Percentiles rank a stretch among this genome's conserved stretches.
Conservation (phyloP, 2,888 invertebrate genomes). For the Melipona bicolor region DNA sequence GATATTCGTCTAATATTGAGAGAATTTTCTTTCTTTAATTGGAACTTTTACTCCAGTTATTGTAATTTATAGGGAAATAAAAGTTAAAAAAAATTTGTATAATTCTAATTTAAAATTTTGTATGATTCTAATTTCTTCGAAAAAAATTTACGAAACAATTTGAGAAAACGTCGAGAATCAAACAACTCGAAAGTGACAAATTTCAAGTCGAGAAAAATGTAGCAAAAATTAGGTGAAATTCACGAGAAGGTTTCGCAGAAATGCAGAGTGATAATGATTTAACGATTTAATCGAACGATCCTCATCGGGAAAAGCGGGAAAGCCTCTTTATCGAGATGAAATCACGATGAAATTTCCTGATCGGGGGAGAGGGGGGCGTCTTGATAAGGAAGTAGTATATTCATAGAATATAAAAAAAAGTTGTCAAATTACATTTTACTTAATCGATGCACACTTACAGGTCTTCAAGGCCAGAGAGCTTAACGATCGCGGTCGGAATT, state of each 20-base stretch:
- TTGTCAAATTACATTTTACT: constrained; percentile 66
- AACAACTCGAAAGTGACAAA: neutral
- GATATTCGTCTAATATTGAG: neutral
- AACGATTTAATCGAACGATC: neutral
- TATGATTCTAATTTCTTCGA: too few species aligned
- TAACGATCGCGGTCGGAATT: constrained; percentile 91
- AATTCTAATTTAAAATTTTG: too few species aligned
- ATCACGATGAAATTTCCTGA: neutral
- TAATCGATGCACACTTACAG: constrained; percentile 88
- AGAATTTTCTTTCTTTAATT: neutral
- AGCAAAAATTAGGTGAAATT: neutral
- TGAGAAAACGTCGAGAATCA: too few species aligned
- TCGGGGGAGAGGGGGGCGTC: neutral
- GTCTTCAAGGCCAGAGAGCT: constrained; percentile 91
- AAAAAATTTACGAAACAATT: too few species aligned
- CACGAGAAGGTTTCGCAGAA: neutral
- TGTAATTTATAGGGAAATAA: neutral
- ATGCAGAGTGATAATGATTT: constrained; percentile 14
- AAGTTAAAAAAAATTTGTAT: too few species aligned
- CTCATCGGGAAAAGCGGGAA: neutral
- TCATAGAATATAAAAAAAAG: constrained; percentile 56
- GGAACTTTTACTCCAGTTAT: neutral
- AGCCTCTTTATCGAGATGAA: neutral
- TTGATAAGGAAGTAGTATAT: constrained; percentile 26
- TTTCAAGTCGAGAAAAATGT: neutral